These are phyloP conservation scores for Julus scanicus DNA, from an alignment of 2,888 invertebrate species.

Conservation along the genomic window DNA sequence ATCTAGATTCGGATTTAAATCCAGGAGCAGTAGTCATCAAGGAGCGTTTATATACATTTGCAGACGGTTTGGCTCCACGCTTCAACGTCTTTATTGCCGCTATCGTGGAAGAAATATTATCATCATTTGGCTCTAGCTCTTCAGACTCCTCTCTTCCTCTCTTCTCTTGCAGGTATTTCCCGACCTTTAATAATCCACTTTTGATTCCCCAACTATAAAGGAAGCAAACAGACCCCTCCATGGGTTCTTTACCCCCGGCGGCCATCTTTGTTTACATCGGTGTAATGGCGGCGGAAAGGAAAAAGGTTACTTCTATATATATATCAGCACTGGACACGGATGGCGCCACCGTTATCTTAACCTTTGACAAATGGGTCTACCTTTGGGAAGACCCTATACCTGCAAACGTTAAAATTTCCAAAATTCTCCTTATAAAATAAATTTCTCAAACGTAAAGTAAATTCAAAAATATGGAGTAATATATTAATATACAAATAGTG, in stretches of 20 bases:
- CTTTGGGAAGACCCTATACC: no score
- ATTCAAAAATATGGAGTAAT: no score
- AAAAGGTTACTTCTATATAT: not conserved
- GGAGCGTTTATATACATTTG: slow-evolving; percentile 5
- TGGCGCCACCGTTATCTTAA: not conserved
- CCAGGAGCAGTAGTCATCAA: not conserved
- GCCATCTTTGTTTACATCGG: slow-evolving; percentile 27
- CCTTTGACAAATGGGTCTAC: not conserved
- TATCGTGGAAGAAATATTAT: slow-evolving; percentile 33
- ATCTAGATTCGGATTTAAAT: not conserved
- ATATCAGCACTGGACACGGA: not conserved
- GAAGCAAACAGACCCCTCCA: slow-evolving; percentile 1
- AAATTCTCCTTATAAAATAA: no score
- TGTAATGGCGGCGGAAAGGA: not conserved
- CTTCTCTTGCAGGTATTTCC: slow-evolving; percentile 23
- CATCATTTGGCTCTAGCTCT: not conserved
- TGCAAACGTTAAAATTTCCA: no score
- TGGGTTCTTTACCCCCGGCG: slow-evolving; percentile 33
- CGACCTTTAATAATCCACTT: slow-evolving; percentile 33
- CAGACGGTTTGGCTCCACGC: slow-evolving; percentile 14
- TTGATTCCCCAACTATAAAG: slow-evolving; percentile 21
- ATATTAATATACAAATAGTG: no score
- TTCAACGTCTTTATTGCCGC: slow-evolving; percentile 27
- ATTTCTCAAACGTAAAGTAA: no score
- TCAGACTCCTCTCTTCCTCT: not conserved